Conservation (phyloP, 2,797 vertebrate species). For the Alosa sapidissima region DNA sequence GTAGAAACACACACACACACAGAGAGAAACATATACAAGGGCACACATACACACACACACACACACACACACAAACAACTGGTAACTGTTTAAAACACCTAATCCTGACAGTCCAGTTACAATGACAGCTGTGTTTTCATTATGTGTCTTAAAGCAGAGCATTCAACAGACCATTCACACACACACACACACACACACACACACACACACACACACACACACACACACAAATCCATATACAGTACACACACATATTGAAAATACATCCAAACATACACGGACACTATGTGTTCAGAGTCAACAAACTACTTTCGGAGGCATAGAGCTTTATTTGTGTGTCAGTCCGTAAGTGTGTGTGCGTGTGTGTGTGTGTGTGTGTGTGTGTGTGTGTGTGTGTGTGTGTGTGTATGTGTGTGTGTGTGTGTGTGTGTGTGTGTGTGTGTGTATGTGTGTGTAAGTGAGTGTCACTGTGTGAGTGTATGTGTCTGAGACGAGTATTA, state of each 20-base stretch:
- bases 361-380: neutral
- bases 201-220: neutral
- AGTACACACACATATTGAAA: neutral
- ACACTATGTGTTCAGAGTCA: neutral
- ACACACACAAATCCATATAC: neutral
- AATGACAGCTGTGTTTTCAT: neutral
- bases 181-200: neutral
- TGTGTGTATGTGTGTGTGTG: neutral
- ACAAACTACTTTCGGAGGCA: neutral
- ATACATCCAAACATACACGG: neutral
- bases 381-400: neutral
- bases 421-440: neutral
- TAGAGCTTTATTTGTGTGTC: neutral
- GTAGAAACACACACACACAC: neutral
- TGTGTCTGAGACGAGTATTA: conserved; percentile 23
- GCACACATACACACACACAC: neutral
- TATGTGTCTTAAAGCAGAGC: neutral
- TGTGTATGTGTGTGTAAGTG: neutral
- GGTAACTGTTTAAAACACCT: neutral
- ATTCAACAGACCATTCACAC: neutral
- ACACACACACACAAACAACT: neutral
- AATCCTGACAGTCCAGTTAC: neutral
- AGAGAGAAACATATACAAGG: neutral
- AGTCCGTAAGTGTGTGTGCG: neutral
- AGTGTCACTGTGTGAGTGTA: neutral